Evolutionary conservation across 2,113 vertebrate species (phyloP), one percentile per base, ranked within the genome.

Genomic region (Sapayoa aenigma): DNA sequence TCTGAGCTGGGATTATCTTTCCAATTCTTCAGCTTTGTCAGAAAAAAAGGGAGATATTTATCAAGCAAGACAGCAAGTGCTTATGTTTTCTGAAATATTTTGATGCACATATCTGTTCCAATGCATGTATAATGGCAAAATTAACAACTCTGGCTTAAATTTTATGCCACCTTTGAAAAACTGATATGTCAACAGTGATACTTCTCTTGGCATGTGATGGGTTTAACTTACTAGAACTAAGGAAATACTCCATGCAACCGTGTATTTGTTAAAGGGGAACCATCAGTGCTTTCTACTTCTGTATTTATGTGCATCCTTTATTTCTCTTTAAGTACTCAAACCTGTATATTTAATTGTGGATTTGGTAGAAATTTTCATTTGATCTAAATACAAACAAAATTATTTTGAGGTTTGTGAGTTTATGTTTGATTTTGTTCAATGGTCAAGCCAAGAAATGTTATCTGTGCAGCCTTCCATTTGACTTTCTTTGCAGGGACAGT

Each of bases 251-350:
- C 44, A 3, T 9, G 8, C 4, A 19, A 27, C 58, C n/a, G 25
- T 31, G 20, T 69, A 27, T 14, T 58, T 55, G 18, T 58, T 66
- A 55, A 87, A 89, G 50, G 9, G 2, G 7, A 73, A 31, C 0
- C 0, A 49, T 76, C 1, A 0, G 12, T 58, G 25, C 14, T 67
- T 89, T 74, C 21, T 21, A 8, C 24, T 49, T 53, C 9, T 53
- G 5, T 46, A n/a, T 73, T 88, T 53, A 53, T 53, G 47, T 74
- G 15, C 4, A 9, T 58, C 19, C 5, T 76, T 68, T 14, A 4
- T 44, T 69, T 77, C 33, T 78, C 63, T 85, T 4, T 22, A 77
- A 39, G 15, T n/a, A 5, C 33, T 77, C 23, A 63, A 78, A 69
- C 2, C 3, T 5, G 1, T 46, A 12, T 78, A 31, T 35, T 77